Evolutionary conservation across 2,888 invertebrate species (phyloP), one percentile per base, ranked within the genome.

Genomic region (Notodonta dromedarius): DNA sequence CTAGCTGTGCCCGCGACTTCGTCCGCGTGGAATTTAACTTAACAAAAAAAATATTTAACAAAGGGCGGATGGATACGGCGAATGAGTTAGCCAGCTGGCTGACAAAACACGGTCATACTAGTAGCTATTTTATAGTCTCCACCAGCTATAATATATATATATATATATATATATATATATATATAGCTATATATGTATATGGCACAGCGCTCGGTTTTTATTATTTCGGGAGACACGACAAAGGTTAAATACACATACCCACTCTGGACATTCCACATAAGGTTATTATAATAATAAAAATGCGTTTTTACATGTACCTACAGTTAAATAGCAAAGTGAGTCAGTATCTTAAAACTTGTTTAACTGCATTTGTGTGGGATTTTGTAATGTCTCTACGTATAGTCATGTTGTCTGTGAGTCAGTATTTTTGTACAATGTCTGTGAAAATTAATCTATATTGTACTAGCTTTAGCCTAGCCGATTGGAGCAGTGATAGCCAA

Each of bases 221-320:
- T 61, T 61, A 61, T 59, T 48, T 35, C 32, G 32, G 4, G 56
- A 57, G 48, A 12, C 7, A 46, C 5, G 9, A 48, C 56, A 32
- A 44, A 57, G n/a, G 46, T 46, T 24, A 24, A 24, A 24, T 24
- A 24, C 24, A 24, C 24, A 24, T n/a, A n/a, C n/a, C n/a, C 24
- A 24, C 56, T 57, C 9, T 46, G 35, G 40, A 60, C 40, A 59
- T 44, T 60, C 58, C 58, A 52, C 24, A 12, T 61, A 61, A 24
- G 24, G 24, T 24, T 24, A 24, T 24, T 63, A 66, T 66, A 59
- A 63, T 58, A 54, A 63, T 69, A 69, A 70, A 50, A 72, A 61
- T 54, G 56, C 61, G 66, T 53, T 62, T 46, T 63, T 56, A 72
- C 58, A 24, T 24, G 54, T 55, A 8, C 16, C 24, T 24, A 40